These are phyloP conservation scores for Pionites leucogaster DNA, from an alignment of 2,113 vertebrate genomes.

Conservation along the genomic window DNA sequence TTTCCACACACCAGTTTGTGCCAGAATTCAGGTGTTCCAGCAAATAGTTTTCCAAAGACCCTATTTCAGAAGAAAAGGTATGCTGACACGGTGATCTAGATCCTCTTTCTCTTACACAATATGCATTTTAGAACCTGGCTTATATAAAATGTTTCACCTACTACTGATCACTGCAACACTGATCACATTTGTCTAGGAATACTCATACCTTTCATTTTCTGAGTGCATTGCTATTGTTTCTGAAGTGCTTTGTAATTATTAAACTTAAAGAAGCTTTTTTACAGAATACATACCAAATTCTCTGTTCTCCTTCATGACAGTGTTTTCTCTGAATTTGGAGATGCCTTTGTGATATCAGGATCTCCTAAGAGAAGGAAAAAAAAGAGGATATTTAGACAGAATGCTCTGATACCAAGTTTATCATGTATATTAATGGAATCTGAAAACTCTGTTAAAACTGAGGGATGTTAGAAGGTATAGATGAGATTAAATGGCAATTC, in stretches of 20 bases:
- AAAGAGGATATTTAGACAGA: neutral
- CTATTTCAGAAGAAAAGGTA: neutral
- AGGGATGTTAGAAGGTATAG: neutral
- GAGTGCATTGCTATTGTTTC: neutral
- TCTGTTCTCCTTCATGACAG: neutral
- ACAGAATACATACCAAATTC: neutral
- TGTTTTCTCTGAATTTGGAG: neutral
- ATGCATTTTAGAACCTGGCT: neutral
- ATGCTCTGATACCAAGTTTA: neutral
- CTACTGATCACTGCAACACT: neutral
- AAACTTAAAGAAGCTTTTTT: neutral
- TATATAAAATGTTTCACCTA: neutral
- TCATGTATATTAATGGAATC: neutral
- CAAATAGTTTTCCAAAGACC: neutral
- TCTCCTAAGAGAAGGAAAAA: neutral
- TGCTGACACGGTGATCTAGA: neutral
- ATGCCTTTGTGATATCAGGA: neutral
- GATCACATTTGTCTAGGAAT: neutral
- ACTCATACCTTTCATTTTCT: neutral
- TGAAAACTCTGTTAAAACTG: neutral
- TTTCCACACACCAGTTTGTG: neutral
- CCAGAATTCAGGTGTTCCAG: neutral
- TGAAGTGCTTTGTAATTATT: neutral
- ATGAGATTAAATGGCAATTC: neutral
- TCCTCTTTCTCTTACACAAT: neutral